Evolutionary conservation across 2,113 vertebrate genomes (phyloP).

Genomic region (Tamias sibiricus): DNA sequence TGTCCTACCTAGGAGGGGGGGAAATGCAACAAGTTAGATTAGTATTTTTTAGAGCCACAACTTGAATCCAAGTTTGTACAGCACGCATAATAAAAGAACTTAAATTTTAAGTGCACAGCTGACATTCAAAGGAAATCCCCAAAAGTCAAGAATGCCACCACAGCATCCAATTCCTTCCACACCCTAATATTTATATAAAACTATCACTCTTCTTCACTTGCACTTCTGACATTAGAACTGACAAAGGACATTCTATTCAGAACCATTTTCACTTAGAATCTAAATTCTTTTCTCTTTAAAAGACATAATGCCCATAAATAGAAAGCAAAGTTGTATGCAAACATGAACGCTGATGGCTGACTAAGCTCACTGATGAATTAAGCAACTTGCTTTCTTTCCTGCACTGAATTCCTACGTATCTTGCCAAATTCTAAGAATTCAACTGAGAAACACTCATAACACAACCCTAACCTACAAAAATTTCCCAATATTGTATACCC

Average conservation of each 20-base stretch:
- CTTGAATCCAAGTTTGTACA: conserved; percentile 35
- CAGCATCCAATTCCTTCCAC: not conserved
- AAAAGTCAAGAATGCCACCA: conserved; percentile 6
- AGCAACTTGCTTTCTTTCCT: not conserved
- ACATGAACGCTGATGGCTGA: not conserved
- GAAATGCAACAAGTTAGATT: conserved; percentile 15
- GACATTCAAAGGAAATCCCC: conserved; percentile 1
- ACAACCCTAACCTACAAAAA: not conserved
- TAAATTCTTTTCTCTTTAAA: conserved; percentile 6
- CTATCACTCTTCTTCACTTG: conserved; percentile 1
- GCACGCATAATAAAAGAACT: not conserved
- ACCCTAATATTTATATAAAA: conserved; percentile 15
- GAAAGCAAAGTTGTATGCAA: conserved; percentile 17
- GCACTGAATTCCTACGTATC: not conserved
- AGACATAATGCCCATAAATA: not conserved
- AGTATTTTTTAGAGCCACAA: conserved; percentile 37
- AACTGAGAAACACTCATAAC: conserved; percentile 36
- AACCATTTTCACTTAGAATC: conserved; percentile 57
- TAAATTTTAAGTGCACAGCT: not conserved
- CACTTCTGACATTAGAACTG: not conserved
- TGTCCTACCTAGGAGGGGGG: not conserved
- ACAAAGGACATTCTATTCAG: conserved; percentile 50
- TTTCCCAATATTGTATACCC: not conserved
- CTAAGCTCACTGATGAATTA: not conserved
- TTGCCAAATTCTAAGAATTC: conserved; percentile 47